These are phyloP conservation scores for Lithobates sylvaticus DNA, from an alignment of 2,797 vertebrate species.

Conservation along the genomic window DNA sequence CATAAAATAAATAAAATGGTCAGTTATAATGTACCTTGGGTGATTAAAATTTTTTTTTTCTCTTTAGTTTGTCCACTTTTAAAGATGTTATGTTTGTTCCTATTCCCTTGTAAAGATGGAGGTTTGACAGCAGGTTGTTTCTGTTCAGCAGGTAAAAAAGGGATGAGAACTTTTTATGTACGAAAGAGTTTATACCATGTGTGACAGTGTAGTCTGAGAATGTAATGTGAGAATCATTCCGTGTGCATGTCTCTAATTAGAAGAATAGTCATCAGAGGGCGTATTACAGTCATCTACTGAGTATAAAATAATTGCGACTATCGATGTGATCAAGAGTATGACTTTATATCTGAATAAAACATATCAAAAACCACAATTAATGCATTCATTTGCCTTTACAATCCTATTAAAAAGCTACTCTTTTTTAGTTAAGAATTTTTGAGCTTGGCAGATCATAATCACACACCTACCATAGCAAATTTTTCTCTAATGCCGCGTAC, in stretches of 20 bases:
- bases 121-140: no score
- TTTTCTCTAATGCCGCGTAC: no score
- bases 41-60: no score
- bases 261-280: not conserved
- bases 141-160: not conserved
- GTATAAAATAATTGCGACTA: not conserved
- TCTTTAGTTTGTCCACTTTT: not conserved
- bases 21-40: not conserved
- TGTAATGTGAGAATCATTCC: not conserved
- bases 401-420: no score
- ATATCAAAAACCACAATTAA: no score
- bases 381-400: no score
- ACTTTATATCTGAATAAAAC: no score
- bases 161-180: not conserved
- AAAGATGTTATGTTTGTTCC: not conserved
- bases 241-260: not conserved
- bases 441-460: no score
- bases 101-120: not conserved
- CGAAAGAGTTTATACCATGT: not conserved
- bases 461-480: no score
- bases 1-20: no score
- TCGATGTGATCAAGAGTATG: not conserved
- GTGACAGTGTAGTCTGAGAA: constrained; percentile 28
- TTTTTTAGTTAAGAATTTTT: no score
- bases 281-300: not conserved